Conservation (phyloP, 2,888 invertebrate genomes). For the Pharmacophagus antenor region DNA sequence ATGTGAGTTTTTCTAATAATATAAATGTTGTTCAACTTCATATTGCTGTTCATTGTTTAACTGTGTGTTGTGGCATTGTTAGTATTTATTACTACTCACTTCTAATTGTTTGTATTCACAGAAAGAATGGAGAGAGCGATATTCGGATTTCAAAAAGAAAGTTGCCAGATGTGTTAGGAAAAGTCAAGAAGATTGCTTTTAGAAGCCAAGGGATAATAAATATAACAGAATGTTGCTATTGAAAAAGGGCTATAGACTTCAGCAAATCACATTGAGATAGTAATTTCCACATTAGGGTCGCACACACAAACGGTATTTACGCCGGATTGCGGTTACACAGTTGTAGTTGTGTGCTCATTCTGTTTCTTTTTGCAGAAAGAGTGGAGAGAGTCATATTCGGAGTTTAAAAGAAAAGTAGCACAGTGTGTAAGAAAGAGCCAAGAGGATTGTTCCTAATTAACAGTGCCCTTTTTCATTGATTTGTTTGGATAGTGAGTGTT, state of each 20-base stretch:
- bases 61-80: not conserved
- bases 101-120: conserved; percentile 78
- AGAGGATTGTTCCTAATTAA: conserved; percentile 95
- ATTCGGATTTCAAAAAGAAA: conserved; percentile 98
- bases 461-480: conserved; percentile 78
- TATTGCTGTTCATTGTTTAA: not conserved
- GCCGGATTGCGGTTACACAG: conserved; percentile 57
- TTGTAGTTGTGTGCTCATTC: conserved; percentile 78
- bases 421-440: conserved; percentile 99
- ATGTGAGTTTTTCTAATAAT: not conserved
- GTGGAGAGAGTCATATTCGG: conserved; percentile 98
- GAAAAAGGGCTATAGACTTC: conserved; percentile 68
- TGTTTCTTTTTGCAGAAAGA: conserved; percentile 91
- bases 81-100: conserved; percentile 40
- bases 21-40: not conserved
- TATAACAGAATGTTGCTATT: conserved; percentile 60
- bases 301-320: conserved; percentile 45
- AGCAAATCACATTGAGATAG: conserved; percentile 46
- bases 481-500: conserved; percentile 76
- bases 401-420: conserved; percentile 98
- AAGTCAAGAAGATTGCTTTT: conserved; percentile 99
- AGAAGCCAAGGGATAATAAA: conserved; percentile 72
- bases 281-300: conserved; percentile 47
- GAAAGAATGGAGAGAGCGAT: conserved; percentile 99
- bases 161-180: conserved; percentile 98